These are phyloP conservation scores for Cephus cinctus DNA, from an alignment of 1,140 invertebrate genomes.

Conservation along the genomic window DNA sequence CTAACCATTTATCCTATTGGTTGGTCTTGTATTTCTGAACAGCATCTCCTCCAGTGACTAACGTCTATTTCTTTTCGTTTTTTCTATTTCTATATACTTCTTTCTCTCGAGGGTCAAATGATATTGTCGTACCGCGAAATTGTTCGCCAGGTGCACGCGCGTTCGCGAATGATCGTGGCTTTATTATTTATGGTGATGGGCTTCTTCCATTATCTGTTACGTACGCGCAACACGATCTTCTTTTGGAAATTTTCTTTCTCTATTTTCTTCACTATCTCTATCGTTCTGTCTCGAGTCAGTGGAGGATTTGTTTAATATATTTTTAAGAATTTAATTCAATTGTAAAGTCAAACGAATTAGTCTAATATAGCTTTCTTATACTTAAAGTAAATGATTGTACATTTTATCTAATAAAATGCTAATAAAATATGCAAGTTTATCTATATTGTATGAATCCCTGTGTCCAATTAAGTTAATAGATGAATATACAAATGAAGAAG, in stretches of 20 bases:
- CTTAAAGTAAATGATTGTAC: conserved; percentile 51
- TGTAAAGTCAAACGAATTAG: conserved; percentile 54
- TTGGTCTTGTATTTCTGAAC: conserved; percentile 44
- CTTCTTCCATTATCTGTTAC: conserved; percentile 45
- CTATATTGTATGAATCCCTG: too few species aligned
- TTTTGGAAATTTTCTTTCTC: conserved; percentile 20
- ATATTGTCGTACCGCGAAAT: conserved; percentile 14
- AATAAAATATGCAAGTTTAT: conserved; percentile 43
- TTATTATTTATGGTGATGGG: conserved; percentile 50
- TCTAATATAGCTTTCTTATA: conserved; percentile 52
- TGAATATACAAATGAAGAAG: too few species aligned
- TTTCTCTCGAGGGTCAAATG: conserved; percentile 8
- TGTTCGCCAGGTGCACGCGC: conserved; percentile 10
- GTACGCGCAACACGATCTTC: conserved; percentile 26
- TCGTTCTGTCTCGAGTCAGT: conserved; percentile 48
- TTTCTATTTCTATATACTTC: conserved; percentile 16
- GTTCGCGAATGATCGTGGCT: conserved; percentile 20
- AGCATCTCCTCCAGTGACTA: conserved; percentile 55
- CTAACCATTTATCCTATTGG: conserved; percentile 41
- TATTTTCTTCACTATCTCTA: conserved; percentile 21
- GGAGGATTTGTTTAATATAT: conserved; percentile 52
- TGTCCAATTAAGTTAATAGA: too few species aligned
- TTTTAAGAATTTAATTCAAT: conserved; percentile 44
- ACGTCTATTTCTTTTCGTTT: conserved; percentile 15
- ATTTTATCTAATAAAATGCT: conserved; percentile 56